Conservation (phyloP, 2,888 invertebrate genomes). For the Tortrix viridana region DNA sequence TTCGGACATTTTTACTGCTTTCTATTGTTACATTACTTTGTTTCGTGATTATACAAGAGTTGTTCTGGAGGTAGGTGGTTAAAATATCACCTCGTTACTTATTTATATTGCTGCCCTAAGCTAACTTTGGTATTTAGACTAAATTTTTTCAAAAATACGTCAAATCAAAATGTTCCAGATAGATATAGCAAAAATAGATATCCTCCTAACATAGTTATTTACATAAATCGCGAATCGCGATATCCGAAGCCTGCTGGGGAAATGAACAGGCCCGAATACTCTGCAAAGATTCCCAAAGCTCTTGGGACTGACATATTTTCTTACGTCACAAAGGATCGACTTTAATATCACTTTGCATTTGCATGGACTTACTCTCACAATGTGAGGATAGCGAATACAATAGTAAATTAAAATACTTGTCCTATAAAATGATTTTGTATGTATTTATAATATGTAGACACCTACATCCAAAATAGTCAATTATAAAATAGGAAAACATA, state of each 20-base stretch:
- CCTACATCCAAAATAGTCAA: no score
- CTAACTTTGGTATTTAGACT: no score
- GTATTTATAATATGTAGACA: no score
- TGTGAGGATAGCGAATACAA: constrained; percentile 38
- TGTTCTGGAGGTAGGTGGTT: no score
- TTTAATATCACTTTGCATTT: constrained; percentile 52
- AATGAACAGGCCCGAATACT: constrained; percentile 34
- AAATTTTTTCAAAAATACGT: no score
- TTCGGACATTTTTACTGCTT: not conserved
- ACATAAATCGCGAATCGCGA: constrained; percentile 30
- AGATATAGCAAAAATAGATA: constrained; percentile 19
- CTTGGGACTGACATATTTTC: constrained; percentile 59
- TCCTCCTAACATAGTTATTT: constrained; percentile 33
- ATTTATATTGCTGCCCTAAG: no score
- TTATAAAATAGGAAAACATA: no score
- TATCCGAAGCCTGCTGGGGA: constrained; percentile 33
- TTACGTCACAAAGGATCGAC: constrained; percentile 52
- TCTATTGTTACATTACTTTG: not conserved
- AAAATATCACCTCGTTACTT: no score
- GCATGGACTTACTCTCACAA: constrained; percentile 44
- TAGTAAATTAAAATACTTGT: not conserved
- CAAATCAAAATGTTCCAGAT: not conserved
- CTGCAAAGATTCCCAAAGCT: constrained; percentile 43
- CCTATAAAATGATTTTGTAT: no score
- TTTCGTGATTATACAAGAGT: no score